Base-by-base conservation (phyloP, 1,140 invertebrate species). In the Drosophila willistoni region DNA sequence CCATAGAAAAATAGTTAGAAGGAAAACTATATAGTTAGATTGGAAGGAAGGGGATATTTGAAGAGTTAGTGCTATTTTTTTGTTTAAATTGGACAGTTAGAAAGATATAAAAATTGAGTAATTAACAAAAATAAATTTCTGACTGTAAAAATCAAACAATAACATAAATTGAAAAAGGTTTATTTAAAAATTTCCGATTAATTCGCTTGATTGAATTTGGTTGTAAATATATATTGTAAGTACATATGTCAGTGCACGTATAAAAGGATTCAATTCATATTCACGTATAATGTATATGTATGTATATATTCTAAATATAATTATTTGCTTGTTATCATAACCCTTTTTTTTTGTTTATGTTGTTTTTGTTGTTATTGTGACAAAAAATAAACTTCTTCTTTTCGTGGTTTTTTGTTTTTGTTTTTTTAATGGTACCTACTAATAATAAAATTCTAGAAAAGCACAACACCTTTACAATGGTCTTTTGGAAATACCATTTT, bases 391-490 rank as follows among this genome's bases (percentile, higher is more conserved):
- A 89, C 59, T 77, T 67, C 44, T 14, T 64, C 22, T 57, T 79
- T 79, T 66, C 61, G 62, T 39, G 3, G 22, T 25, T 25, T 25
- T 25, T 25, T 25, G 22, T 34, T 34, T 34, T 36, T 36, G 9
- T 9, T 36, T 51, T 51, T 44, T 73, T 79, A 61, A 79, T 78
- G 55, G 60, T 71, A 66, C 81, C 84, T 87, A 87, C 83, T 87
- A 87, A 89, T 87, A 87, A 89, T 91, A 90, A 91, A 91, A 91
- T 87, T 91, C 90, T 91, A 91, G 85, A 91, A 91, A 91, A 91
- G 90, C 90, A 91, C 90, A 91, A 91, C 90, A 91, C 90, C 85
- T 91, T 91, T 91, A 91, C 85, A 90, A 91, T 91, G 90, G 90
- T 91, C 80, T 91, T 91, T 91, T 91, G 84, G 75, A 91, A 91